A percentile compares a stretch with the other conserved stretches of the same genome.
These are phyloP conservation scores for Clarias macrocephalus DNA, from an alignment of 2,113 vertebrate genomes.

Conservation along the genomic window DNA sequence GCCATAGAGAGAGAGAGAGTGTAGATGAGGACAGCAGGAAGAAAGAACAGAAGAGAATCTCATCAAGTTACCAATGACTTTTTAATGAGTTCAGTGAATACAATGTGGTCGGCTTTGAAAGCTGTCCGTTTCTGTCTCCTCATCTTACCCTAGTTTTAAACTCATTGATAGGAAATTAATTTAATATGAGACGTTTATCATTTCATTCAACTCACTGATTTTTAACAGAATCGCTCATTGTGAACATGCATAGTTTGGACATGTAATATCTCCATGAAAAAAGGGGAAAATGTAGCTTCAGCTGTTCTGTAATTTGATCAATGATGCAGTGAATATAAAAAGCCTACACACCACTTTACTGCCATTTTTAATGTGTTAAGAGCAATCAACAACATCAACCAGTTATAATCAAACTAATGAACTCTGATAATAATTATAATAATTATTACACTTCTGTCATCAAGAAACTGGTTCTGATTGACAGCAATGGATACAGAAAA, in stretches of 20 bases:
- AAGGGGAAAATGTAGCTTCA: no score
- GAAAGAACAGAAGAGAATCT: not conserved
- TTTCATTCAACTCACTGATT: not conserved
- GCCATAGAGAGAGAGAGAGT: not conserved
- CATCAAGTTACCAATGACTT: constrained; percentile 21
- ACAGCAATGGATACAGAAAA: no score
- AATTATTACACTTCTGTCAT: not conserved
- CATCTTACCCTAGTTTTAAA: not conserved
- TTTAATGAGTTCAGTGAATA: constrained; percentile 32
- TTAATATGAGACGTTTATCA: not conserved
- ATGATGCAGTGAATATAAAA: not conserved
- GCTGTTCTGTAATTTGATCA: not conserved
- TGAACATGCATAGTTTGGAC: not conserved
- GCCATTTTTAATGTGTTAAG: not conserved
- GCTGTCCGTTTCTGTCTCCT: not conserved
- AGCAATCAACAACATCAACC: no score
- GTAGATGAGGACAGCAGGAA: not conserved
- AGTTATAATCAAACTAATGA: not conserved
- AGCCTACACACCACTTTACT: not conserved
- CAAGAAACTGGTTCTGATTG: not conserved
- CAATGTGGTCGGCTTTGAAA: not conserved
- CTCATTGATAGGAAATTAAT: not conserved
- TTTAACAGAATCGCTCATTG: not conserved
- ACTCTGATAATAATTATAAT: not conserved
- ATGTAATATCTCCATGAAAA: no score